Evolutionary conservation across 1,140 invertebrate genomes (phyloP).

Genomic region (Solenopsis invicta): DNA sequence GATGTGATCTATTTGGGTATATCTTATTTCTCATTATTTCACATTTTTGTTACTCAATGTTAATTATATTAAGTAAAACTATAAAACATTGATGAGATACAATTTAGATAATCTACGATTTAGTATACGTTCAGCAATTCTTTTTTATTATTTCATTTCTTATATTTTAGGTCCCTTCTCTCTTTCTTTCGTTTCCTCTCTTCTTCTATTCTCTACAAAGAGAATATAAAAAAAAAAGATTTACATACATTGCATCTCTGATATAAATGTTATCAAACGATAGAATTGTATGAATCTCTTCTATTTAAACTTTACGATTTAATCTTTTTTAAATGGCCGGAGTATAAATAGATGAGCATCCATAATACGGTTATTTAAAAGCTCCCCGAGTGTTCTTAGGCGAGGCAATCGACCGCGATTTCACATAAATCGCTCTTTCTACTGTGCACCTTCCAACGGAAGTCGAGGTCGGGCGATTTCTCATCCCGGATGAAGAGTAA

Average conservation of each 20-base stretch:
- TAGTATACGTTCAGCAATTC: no score
- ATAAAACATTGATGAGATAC: no score
- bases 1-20: no score
- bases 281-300: not conserved
- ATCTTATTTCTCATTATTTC: no score
- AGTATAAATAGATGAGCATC: slow-evolving; percentile 37
- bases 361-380: slow-evolving; percentile 37
- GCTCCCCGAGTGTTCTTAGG: slow-evolving; percentile 1
- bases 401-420: slow-evolving; percentile 44
- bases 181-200: no score
- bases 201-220: not conserved
- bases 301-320: slow-evolving; percentile 3
- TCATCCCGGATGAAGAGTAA: slow-evolving; percentile 66
- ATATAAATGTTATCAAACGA: not conserved
- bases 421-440: slow-evolving; percentile 66
- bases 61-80: no score
- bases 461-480: slow-evolving; percentile 57
- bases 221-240: slow-evolving; percentile 11
- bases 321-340: slow-evolving; percentile 20
- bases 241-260: not conserved
- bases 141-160: no score
- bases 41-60: no score
- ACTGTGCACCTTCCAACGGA: slow-evolving; percentile 47
- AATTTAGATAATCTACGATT: no score
- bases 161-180: not conserved